Conservation (phyloP, 2,888 invertebrate genomes). For the Ryuthela nishihirai region DNA sequence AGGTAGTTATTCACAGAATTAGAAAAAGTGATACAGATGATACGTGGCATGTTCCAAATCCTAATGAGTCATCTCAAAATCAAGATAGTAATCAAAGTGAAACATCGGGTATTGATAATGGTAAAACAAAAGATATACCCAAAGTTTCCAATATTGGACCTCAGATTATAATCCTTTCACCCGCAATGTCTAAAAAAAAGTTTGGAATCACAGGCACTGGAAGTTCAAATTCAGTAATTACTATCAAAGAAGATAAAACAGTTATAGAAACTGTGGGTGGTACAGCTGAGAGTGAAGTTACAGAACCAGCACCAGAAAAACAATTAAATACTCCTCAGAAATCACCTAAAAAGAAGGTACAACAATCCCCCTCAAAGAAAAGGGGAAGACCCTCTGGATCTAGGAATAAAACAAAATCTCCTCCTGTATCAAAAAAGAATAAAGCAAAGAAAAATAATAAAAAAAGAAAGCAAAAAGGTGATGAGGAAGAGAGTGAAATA, state of each 20-base stretch:
- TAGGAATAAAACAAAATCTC: constrained; percentile 15
- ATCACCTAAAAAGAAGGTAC: no score
- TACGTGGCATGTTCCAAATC: constrained; percentile 36
- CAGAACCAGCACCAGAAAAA: not conserved
- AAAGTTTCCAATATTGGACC: constrained; percentile 20
- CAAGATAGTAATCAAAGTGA: not conserved
- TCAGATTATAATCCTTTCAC: constrained; percentile 31
- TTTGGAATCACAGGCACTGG: constrained; percentile 4
- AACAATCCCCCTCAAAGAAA: constrained; percentile 13
- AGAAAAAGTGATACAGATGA: constrained; percentile 23
- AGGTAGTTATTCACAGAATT: constrained; percentile 34
- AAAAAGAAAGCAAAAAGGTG: constrained; percentile 1
- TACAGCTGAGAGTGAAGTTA: constrained; percentile 1
- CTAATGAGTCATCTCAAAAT: no score
- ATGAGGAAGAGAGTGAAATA: constrained; percentile 4
- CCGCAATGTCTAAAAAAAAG: constrained; percentile 14
- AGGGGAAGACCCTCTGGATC: constrained; percentile 26
- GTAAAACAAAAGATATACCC: not conserved
- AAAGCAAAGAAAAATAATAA: constrained; percentile 22
- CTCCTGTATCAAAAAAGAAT: constrained; percentile 10
- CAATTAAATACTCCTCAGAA: constrained; percentile 1
- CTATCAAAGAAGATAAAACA: constrained; percentile 3
- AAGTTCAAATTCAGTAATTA: constrained; percentile 5
- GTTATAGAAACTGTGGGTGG: constrained; percentile 1
- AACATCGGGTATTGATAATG: not conserved